Base-by-base conservation (phyloP, 2,797 vertebrate genomes). In the Otus scops region DNA sequence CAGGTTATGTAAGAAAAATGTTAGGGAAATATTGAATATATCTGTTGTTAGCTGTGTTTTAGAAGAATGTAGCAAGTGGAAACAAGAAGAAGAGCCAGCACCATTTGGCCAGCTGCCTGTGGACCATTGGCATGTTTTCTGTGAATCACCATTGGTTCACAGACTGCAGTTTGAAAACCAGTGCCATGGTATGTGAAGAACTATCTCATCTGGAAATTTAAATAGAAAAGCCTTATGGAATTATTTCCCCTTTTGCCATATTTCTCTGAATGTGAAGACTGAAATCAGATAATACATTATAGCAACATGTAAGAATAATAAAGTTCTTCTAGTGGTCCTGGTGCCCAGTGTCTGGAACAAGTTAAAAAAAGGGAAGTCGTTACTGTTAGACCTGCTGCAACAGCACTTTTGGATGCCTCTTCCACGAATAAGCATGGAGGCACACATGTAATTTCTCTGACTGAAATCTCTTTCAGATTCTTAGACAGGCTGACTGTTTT, bases 31-130 rank as follows among this genome's bases (percentile, higher is more conserved):
- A 86, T 59, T 92, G 61, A 68, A 56, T 76, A 18, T 60, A 47
- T 82, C 36, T 89, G 38, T 79, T 73, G 63, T 70, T 81, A 94
- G 89, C 51, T 92, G 81, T 92, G 41, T 91, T 94, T 91, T 94
- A 91, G 65, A 91, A 83, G 47, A 87, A 78, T 12, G 30, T 94
- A 81, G 69, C 69, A 74, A 69, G 18, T 81, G 64, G 77, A 69
- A 91, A 89, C 51, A 86, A n/a, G 64, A 41, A 94, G 77, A 90
- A 71, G 79, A 92, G 38, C 38, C 77, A 86, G 51, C 69, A 94
- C 12, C 70, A 75, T 87, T 87, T 95, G 67, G 85, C 51, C 65
- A 82, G 23, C 48, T 92, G 17, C 75, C 67, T 87, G 61, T 78
- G 82, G 61, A 81, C 80, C 78, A 85, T 78, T 78, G 75, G 27